Conservation (phyloP, 2,797 vertebrate species). For the Smutsia temminckii region DNA sequence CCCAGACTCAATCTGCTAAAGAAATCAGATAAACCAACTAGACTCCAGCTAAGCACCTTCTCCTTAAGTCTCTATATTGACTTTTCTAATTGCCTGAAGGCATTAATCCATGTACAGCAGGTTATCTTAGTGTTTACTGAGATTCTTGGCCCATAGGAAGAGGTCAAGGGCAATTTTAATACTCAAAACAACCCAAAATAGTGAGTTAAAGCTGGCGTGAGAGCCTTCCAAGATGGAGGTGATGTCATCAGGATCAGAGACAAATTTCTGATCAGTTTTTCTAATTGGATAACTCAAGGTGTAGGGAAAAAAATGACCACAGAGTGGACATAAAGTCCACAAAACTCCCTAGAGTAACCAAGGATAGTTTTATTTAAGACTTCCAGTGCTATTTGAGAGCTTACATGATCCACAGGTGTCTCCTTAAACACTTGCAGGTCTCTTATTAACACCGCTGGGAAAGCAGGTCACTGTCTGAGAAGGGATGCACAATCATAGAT, state of each 20-base stretch:
- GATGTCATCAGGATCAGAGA: not conserved
- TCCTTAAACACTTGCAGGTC: not conserved
- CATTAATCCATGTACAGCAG: not conserved
- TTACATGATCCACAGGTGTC: not conserved
- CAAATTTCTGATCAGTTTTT: conserved; percentile 19
- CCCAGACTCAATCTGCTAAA: not conserved
- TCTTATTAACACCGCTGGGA: not conserved
- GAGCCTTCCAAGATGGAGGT: not conserved
- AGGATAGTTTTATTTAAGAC: not conserved
- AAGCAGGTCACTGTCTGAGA: not conserved
- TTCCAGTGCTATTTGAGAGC: not conserved
- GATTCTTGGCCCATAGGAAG: conserved; percentile 2
- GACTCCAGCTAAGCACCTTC: not conserved
- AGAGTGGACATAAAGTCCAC: not conserved
- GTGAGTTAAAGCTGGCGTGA: not conserved
- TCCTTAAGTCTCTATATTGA: not conserved
- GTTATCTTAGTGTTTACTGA: not conserved
- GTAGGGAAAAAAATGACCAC: not conserved
- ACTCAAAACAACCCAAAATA: not conserved
- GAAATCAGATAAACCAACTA: not conserved
- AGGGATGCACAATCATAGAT: not conserved
- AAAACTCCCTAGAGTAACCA: not conserved
- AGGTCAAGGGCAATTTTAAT: not conserved
- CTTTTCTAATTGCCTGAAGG: not conserved
- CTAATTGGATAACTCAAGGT: conserved; percentile 17